Conservation (phyloP, 2,888 invertebrate species). For the Drosophila niveifrons region DNA sequence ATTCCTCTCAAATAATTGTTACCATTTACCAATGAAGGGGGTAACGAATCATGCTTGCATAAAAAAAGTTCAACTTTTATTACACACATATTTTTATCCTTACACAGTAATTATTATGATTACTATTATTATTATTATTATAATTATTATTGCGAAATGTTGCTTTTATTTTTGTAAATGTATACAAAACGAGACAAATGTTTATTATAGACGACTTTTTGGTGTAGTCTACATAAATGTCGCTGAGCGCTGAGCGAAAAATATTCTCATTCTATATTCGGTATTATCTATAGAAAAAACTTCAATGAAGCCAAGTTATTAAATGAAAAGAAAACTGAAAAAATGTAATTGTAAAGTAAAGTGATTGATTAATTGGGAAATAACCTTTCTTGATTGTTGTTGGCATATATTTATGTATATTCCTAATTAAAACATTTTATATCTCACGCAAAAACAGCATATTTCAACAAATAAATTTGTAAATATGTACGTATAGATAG, state of each 20-base stretch:
- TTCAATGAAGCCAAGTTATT: constrained; percentile 59
- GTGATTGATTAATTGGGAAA: constrained; percentile 55
- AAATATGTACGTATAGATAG: constrained; percentile 66
- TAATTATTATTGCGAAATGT: constrained; percentile 63
- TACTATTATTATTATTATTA: constrained; percentile 42
- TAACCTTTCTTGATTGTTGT: constrained; percentile 57
- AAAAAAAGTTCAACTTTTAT: constrained; percentile 74
- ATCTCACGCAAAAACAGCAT: constrained; percentile 56
- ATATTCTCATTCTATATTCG: constrained; percentile 65
- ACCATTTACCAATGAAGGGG: constrained; percentile 22
- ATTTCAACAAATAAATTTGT: constrained; percentile 72
- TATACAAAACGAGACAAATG: constrained; percentile 61
- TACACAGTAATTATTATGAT: constrained; percentile 62
- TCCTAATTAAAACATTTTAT: constrained; percentile 61
- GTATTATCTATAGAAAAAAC: constrained; percentile 64
- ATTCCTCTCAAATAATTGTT: constrained; percentile 53
- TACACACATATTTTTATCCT: constrained; percentile 48
- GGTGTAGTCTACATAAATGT: constrained; percentile 47
- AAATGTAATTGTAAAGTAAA: constrained; percentile 60
- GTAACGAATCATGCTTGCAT: constrained; percentile 43
- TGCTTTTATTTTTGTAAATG: constrained; percentile 70
- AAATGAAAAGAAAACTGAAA: constrained; percentile 44
- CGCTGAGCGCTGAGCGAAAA: constrained; percentile 39
- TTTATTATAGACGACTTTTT: constrained; percentile 46
- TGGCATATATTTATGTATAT: constrained; percentile 66